Base-by-base conservation (phyloP, 2,888 invertebrate species). In the Nomada fucata region DNA sequence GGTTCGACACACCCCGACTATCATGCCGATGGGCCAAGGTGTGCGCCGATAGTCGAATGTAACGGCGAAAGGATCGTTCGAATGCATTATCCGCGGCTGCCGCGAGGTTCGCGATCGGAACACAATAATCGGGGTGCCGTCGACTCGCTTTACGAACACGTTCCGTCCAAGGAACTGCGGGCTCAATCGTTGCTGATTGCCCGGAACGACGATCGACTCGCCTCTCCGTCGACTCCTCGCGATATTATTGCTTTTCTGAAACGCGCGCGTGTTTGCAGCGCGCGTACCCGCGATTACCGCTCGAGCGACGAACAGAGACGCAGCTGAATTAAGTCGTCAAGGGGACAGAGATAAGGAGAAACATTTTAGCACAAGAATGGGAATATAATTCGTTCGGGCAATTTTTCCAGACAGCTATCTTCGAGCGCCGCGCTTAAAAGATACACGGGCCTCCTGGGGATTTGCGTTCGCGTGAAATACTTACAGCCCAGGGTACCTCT, bases 1-100 rank as follows among this genome's bases (percentile, higher is more conserved):
- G 53, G 53, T 59, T 79, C 26, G 72, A 64, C 69, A 82, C 77
- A 47, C 53, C 70, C 61, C 73, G 65, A 20, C 72, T 69, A 75
- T 60, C 70, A 63, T 69, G 67, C 59, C 53, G 79, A 72, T 78
- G 78, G 44, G 53, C 69, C 74, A 74, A 79, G 79, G 77, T 69
- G 77, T 71, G 76, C 68, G 68, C 69, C 76, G 86, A 78, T 86
- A 87, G 85, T 60, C 36, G 71, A 57, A 36, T 52, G 63, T 86
- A 85, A 86, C 74, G 79, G 81, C 63, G 70, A 69, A 75, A 82
- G 73, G 74, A 87, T 82, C 81, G 79, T 77, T 60, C 73, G 61
- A 36, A 36, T 52, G 76, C 81, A 81, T 85, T 80, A 83, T 76
- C 80, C 64, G 44, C 53, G 55, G 52, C 61, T 29, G 18, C 20